Evolutionary conservation across 2,797 vertebrate species (phyloP), one percentile per base, ranked within the genome.

Genomic region (Phoxinus dragarum): DNA sequence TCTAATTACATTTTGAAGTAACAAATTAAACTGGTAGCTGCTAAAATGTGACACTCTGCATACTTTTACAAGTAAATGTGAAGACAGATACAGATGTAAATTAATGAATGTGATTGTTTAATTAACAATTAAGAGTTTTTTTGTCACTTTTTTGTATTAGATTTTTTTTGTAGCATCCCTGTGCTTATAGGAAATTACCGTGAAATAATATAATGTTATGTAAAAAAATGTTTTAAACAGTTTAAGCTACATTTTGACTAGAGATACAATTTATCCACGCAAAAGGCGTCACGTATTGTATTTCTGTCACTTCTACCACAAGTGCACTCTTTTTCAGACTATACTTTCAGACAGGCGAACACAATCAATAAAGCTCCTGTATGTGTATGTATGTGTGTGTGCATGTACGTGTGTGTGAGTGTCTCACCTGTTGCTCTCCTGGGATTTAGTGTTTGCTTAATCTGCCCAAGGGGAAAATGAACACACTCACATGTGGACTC

Each of bases 371-470:
- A 93, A 95, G 91, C 93, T 93, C 88, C 76, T 86, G 66, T 86
- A 19, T 85, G 71, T 86, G 76, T 59, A 23, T 81, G 66, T 23
- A 31, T 79, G 86, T 85, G 72, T 76, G 66, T 85, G 86, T 86
- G 77, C 49, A 23, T 81, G 67, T 21, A 21, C 44, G 61, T 54
- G 27, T 80, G 86, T 84, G 68, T 82, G 86, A 74, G 83, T 69
- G 72, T 78, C 93, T 95, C 94, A 93, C 94, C 94, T 95, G 92
- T 92, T 95, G 91, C 92, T 95, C 91, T 95, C 93, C 93, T 91
- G 94, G 94, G 93, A 94, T 95, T 95, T 94, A 94, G 93, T 91
- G 91, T 94, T 93, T 93, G 93, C 92, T 92, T 95, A 94, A 95
- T 96, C 94, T 93, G 93, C 92, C 93, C 95, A 89, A 92, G 92